A percentile compares a stretch with the other conserved stretches of the same genome.
phyloP scores from a whole-genome alignment of 2,888 invertebrate genomes.

The Thelaira solivaga region DNA sequence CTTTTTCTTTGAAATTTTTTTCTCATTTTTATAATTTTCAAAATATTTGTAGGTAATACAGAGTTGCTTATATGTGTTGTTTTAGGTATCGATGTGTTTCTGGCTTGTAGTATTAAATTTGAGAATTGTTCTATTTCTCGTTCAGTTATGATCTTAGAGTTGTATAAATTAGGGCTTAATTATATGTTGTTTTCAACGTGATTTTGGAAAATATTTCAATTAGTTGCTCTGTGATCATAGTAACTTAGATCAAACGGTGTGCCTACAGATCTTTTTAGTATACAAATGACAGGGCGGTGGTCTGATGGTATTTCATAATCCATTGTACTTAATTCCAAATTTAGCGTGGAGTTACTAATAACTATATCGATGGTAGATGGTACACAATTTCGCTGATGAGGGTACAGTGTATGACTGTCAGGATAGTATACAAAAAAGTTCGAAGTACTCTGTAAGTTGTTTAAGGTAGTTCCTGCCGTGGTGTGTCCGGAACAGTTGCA shows the following conservation, averaged over 20 bases:
- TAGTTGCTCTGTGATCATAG: not conserved
- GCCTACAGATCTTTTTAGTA: not conserved
- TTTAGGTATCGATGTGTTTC: not conserved
- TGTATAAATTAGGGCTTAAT: not conserved
- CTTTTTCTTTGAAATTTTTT: not conserved
- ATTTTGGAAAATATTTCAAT: not conserved
- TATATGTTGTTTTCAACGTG: not conserved
- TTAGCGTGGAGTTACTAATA: not conserved
- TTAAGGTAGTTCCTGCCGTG: not conserved
- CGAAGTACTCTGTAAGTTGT: not conserved
- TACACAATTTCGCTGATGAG: not conserved
- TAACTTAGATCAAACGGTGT: not conserved
- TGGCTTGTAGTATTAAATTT: not conserved
- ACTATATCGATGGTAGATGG: conserved; percentile 16
- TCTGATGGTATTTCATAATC: conserved; percentile 9
- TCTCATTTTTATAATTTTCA: not conserved
- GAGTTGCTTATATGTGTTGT: not conserved
- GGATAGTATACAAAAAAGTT: conserved; percentile 4
- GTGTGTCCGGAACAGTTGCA: not conserved
- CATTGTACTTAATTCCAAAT: not conserved
- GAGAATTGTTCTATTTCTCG: not conserved
- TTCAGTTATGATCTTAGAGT: not conserved
- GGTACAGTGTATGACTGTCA: conserved; percentile 2
- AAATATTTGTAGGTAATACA: not conserved
- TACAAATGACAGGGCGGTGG: conserved; percentile 6